These are phyloP conservation scores for Acipenser ruthenus DNA, from an alignment of 2,797 vertebrate genomes.

Conservation along the genomic window DNA sequence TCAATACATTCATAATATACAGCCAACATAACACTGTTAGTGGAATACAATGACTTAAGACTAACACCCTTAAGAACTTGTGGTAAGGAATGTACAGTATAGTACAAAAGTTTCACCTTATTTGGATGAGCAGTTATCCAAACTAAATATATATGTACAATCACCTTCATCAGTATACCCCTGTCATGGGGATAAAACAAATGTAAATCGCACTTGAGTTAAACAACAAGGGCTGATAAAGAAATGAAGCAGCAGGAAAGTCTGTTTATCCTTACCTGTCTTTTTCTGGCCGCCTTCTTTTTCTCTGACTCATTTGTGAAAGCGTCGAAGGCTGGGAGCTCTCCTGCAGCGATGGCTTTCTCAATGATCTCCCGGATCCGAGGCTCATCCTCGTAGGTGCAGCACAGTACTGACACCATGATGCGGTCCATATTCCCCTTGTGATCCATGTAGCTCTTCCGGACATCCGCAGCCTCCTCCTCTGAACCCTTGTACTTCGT, in stretches of 20 bases:
- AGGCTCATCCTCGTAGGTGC: slow-evolving; percentile 66
- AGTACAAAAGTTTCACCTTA: no score
- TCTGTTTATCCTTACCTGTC: slow-evolving; percentile 50
- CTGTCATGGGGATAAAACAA: background rate
- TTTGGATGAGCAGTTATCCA: no score
- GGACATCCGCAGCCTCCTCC: slow-evolving; percentile 71
- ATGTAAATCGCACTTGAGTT: background rate
- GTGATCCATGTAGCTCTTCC: slow-evolving; percentile 68
- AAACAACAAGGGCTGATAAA: background rate
- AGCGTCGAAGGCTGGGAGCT: slow-evolving; percentile 55
- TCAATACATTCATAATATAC: background rate
- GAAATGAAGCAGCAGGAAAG: no score
- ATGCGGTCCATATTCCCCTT: slow-evolving; percentile 75
- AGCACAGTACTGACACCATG: slow-evolving; percentile 60
- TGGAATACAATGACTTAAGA: no score
- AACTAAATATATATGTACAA: no score
- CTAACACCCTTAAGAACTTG: no score
- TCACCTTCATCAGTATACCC: background rate
- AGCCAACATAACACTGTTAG: no score
- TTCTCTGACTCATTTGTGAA: slow-evolving; percentile 61
- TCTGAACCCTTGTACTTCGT: slow-evolving; percentile 69
- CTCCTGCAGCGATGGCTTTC: slow-evolving; percentile 53
- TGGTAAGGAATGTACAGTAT: no score
- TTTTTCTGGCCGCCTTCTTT: slow-evolving; percentile 66
- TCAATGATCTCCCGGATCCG: slow-evolving; percentile 67